Evolutionary conservation across 2,113 vertebrate species (phyloP).

Genomic region (Nematolebias whitei): DNA sequence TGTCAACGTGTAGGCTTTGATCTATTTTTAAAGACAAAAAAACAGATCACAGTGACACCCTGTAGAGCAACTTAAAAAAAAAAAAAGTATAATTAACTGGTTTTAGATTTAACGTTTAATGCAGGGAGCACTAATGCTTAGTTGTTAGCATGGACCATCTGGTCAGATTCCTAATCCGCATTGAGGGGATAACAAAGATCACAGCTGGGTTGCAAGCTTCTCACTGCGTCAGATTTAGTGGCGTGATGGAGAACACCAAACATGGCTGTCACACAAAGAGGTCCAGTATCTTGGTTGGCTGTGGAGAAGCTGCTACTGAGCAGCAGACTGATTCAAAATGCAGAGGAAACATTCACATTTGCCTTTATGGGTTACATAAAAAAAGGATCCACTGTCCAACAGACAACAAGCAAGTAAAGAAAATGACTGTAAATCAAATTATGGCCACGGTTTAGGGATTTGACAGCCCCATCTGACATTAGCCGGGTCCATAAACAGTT

Average conservation of each 20-base stretch:
- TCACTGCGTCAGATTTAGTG: neutral
- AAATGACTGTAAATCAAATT: neutral
- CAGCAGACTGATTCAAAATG: neutral
- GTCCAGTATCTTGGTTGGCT: neutral
- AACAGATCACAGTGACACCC: no score
- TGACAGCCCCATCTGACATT: neutral
- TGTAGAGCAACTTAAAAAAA: neutral
- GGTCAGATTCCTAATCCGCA: neutral
- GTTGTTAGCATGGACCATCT: neutral
- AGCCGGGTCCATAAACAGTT: slow-evolving; percentile 3
- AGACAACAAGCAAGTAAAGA: neutral
- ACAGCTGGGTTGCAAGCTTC: neutral
- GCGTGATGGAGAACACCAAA: neutral
- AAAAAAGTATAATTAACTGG: neutral
- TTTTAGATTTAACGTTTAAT: neutral
- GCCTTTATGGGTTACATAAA: no score
- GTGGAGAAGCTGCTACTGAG: no score
- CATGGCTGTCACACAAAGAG: neutral
- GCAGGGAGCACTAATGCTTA: no score
- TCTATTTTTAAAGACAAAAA: neutral
- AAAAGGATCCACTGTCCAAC: no score
- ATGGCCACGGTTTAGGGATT: no score
- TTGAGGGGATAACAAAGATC: neutral
- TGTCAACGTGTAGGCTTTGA: neutral
- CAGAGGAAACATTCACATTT: no score